These are phyloP conservation scores for Conus canariensis DNA, from an alignment of 2,888 invertebrate species.

Conservation along the genomic window DNA sequence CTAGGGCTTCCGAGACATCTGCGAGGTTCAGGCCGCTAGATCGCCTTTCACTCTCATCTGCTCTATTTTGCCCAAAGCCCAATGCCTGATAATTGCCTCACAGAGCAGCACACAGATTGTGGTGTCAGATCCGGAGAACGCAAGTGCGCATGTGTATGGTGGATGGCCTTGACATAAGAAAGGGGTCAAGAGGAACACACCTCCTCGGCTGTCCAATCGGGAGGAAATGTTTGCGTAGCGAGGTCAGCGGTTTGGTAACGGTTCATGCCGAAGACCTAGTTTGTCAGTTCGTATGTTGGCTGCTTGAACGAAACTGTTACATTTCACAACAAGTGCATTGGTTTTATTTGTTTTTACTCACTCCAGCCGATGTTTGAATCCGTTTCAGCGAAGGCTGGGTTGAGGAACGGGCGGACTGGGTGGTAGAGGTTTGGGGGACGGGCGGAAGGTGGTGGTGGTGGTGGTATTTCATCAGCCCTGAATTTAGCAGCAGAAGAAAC, in stretches of 20 bases:
- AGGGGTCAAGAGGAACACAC: slow-evolving; percentile 26
- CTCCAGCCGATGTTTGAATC: no score
- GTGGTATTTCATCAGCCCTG: not conserved
- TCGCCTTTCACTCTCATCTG: slow-evolving; percentile 9
- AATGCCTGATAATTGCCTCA: slow-evolving; percentile 7
- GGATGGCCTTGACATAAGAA: slow-evolving; percentile 22
- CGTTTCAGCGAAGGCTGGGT: not conserved
- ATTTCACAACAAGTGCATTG: no score
- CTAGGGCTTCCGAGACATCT: not conserved
- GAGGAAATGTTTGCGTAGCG: not conserved
- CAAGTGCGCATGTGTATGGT: slow-evolving; percentile 31
- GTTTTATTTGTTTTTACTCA: no score
- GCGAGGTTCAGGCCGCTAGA: not conserved
- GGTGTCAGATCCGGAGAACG: slow-evolving; percentile 17
- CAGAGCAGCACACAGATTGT: not conserved
- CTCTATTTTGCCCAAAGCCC: not conserved
- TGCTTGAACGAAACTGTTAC: no score
- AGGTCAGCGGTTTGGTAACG: not conserved
- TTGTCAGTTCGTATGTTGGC: no score
- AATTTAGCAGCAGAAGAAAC: not conserved
- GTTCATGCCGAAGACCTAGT: no score
- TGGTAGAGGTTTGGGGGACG: no score
- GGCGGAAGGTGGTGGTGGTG: no score
- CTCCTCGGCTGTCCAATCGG: slow-evolving; percentile 24
- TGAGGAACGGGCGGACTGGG: not conserved